Conservation (phyloP, 2,113 vertebrate species). For the Cryptomyrus ogoouensis region DNA sequence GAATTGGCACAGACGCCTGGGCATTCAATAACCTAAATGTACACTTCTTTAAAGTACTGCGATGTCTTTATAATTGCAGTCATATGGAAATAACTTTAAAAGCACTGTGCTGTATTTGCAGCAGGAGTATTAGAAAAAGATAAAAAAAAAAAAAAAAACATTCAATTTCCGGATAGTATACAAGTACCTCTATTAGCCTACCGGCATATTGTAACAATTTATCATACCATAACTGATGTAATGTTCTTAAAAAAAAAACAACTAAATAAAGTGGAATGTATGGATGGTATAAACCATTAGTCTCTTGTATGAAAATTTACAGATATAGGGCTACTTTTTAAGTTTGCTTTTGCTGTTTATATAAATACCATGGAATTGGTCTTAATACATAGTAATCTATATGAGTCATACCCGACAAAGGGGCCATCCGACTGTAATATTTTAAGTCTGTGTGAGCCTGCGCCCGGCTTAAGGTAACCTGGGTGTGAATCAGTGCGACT, state of each 20-base stretch:
- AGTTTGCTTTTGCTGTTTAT: not conserved
- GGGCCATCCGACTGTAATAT: not conserved
- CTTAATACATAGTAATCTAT: not conserved
- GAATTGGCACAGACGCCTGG: not conserved
- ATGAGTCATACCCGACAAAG: not conserved
- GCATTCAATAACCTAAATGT: not conserved
- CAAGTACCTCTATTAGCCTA: not conserved
- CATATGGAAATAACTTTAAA: conserved; percentile 1
- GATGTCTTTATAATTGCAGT: conserved; percentile 3
- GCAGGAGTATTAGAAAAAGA: not conserved
- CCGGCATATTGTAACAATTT: not conserved
- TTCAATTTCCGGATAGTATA: not conserved
- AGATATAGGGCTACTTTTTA: not conserved
- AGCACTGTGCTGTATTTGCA: not conserved
- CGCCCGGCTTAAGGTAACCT: not conserved
- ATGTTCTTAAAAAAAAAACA: not conserved
- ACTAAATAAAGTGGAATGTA: not conserved
- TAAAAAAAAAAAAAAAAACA: not conserved
- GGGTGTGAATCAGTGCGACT: not conserved
- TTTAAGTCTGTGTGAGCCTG: not conserved
- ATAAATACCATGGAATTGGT: not conserved
- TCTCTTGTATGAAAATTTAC: not conserved
- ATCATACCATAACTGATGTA: not conserved
- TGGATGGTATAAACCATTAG: not conserved
- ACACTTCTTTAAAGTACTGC: not conserved